Evolutionary conservation across 2,797 vertebrate species (phyloP).

Genomic region (Phyllotis vaccarum): DNA sequence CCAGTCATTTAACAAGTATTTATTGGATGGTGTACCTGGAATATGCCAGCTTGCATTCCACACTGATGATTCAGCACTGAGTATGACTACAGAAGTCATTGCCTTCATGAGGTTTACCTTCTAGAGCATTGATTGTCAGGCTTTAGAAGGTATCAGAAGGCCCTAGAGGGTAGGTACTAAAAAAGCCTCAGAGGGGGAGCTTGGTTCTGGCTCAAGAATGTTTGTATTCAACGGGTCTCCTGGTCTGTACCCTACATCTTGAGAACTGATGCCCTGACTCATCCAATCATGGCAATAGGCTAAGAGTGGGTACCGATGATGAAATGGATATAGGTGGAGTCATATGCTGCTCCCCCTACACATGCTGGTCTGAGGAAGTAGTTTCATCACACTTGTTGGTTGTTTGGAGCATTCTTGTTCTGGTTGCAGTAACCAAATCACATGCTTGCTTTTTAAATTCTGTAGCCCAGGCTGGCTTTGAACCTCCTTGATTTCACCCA

Average conservation of each 20-base stretch:
- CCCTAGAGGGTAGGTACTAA: not conserved
- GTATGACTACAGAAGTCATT: not conserved
- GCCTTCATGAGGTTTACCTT: not conserved
- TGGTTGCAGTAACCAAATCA: not conserved
- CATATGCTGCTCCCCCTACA: not conserved
- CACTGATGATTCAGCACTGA: not conserved
- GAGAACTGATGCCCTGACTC: not conserved
- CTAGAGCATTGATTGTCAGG: not conserved
- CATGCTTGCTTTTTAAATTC: not conserved
- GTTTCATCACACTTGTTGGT: not conserved
- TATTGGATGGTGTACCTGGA: not conserved
- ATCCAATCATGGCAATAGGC: not conserved
- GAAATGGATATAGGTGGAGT: not conserved
- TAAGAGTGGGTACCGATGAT: not conserved
- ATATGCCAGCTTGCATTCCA: not conserved
- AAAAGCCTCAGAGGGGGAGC: too few species aligned
- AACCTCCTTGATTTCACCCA: not conserved
- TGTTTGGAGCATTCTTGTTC: not conserved
- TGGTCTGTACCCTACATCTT: not conserved
- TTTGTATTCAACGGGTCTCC: not conserved
- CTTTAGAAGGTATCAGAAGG: not conserved
- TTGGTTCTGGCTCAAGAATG: not conserved
- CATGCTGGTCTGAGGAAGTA: not conserved
- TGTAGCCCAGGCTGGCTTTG: not conserved
- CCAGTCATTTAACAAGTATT: slow-evolving; percentile 37